Conservation (phyloP, 2,888 invertebrate species). For the Drosophila colorata region DNA sequence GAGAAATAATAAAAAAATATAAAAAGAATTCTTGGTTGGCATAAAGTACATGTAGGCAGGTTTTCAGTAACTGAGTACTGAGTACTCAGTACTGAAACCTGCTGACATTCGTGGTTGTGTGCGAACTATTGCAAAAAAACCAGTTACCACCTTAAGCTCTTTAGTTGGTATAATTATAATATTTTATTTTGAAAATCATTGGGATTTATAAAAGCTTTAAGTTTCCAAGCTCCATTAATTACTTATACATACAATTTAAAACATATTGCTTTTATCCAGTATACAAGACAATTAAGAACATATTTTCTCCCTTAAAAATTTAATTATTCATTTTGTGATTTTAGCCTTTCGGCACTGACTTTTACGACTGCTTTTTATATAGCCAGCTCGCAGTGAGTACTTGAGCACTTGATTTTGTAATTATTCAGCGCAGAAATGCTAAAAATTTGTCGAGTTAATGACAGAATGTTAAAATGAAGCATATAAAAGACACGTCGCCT, state of each 20-base stretch:
- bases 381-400: background rate
- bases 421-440: slow-evolving; percentile 55
- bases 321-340: slow-evolving; percentile 29
- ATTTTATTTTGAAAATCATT: no score
- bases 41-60: no score
- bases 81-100: no score
- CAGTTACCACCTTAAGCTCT: no score
- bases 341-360: slow-evolving; percentile 31
- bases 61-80: no score
- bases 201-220: no score
- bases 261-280: background rate
- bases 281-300: slow-evolving; percentile 43
- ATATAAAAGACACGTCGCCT: slow-evolving; percentile 47
- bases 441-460: slow-evolving; percentile 76
- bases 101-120: no score
- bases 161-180: no score
- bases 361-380: slow-evolving; percentile 45
- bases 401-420: slow-evolving; percentile 68
- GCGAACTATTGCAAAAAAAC: no score
- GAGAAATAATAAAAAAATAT: background rate
- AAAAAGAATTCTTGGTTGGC: no score
- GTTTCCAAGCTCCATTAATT: no score
- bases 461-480: slow-evolving; percentile 58
- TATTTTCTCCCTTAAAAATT: slow-evolving; percentile 24
- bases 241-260: background rate